Percentiles rank a stretch among this genome's conserved stretches.
Evolutionary conservation across 2,797 vertebrate genomes (phyloP).

Genomic region (Miichthys miiuy): DNA sequence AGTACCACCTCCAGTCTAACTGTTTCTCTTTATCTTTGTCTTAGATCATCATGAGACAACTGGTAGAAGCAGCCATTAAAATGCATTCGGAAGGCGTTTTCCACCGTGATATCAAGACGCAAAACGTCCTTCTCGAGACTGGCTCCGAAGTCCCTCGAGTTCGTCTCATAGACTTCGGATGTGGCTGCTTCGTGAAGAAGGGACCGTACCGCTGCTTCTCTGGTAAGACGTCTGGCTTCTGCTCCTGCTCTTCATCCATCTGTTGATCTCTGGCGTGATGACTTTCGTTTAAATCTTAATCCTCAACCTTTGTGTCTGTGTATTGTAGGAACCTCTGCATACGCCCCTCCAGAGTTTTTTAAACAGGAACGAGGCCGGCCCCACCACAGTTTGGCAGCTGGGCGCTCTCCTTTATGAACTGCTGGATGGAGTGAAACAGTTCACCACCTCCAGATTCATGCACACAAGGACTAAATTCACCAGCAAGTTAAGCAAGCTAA

Average conservation of each 20-base stretch:
- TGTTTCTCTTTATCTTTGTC: no score
- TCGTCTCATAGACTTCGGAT: no score
- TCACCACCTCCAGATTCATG: background rate
- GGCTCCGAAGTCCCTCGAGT: no score
- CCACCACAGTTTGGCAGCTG: conserved; percentile 39
- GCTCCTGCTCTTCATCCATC: background rate
- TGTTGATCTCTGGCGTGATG: background rate
- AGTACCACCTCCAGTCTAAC: background rate
- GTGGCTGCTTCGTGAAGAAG: background rate
- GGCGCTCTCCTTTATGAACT: background rate
- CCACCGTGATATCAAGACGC: no score
- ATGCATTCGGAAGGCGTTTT: no score
- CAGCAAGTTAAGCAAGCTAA: background rate
- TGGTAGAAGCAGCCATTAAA: no score
- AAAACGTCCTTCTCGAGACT: no score
- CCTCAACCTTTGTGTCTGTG: background rate
- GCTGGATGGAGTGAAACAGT: background rate
- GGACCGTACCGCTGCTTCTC: background rate
- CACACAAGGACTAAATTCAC: background rate
- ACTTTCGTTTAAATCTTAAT: background rate
- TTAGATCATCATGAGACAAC: no score
- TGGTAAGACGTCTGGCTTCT: background rate
- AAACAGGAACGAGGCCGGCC: background rate
- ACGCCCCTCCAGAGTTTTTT: background rate
- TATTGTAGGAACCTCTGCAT: background rate